phyloP scores from a whole-genome alignment of 1,140 invertebrate species.

The Pissodes strobi region DNA sequence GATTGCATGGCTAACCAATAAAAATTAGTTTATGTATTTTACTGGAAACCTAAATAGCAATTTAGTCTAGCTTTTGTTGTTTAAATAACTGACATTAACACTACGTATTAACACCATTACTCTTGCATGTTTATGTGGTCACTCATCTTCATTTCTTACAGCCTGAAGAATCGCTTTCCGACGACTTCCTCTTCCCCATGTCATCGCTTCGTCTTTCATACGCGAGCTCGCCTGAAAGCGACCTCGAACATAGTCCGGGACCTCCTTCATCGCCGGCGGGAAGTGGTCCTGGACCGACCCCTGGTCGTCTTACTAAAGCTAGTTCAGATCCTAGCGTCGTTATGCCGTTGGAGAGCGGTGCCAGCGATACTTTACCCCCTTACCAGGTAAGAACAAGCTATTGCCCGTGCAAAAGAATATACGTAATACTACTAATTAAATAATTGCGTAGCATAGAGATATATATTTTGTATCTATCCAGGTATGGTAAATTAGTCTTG shows the following conservation, averaged over 20 bases:
- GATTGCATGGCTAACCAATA: too few species aligned
- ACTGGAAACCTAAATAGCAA: too few species aligned
- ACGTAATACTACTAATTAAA: too few species aligned
- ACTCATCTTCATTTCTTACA: constrained; percentile 54
- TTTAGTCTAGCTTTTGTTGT: too few species aligned
- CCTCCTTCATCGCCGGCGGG: constrained; percentile 62
- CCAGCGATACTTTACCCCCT: constrained; percentile 70
- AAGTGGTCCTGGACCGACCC: constrained; percentile 59
- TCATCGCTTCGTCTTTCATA: constrained; percentile 89
- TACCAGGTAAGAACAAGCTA: constrained; percentile 80
- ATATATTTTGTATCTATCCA: too few species aligned
- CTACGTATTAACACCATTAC: neutral
- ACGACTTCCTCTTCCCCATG: constrained; percentile 98
- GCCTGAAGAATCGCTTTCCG: constrained; percentile 83
- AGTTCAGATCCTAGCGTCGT: constrained; percentile 87
- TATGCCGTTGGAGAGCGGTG: constrained; percentile 66
- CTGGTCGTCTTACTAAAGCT: constrained; percentile 70
- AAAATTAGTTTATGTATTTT: too few species aligned
- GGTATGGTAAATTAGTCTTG: too few species aligned
- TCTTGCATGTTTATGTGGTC: constrained; percentile 17
- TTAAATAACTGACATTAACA: too few species aligned
- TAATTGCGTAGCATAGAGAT: too few species aligned
- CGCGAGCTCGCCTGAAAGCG: constrained; percentile 93
- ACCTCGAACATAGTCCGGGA: constrained; percentile 83
- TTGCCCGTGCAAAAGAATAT: too few species aligned